Evolutionary conservation across 2,888 invertebrate species (phyloP), one percentile per base, ranked within the genome.

Genomic region (Diaperis boleti): DNA sequence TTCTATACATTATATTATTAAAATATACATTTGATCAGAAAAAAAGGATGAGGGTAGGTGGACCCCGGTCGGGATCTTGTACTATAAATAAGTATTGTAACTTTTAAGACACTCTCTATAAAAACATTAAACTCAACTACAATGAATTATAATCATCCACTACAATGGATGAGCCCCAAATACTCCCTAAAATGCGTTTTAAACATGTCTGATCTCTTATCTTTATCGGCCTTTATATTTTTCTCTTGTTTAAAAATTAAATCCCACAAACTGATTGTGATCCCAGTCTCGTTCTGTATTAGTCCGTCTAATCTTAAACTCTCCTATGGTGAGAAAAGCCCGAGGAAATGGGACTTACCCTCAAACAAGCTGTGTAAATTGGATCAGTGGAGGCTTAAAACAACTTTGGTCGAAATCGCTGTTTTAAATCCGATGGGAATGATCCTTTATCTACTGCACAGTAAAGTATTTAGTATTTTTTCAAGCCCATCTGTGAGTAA

Each of bases 371-470:
- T 49, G 49, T 49, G 49, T 35, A 52, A 52, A 52, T 52, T 52
- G 37, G 52, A 52, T 52, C 52, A 52, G 37, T 39, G 18, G 22
- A 52, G 37, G 52, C 37, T 52, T 52, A 52, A 52, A 52, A 49
- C 49, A 49, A 52, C 52, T 52, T 52, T 20, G 52, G 52, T 33
- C 17, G 49, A 49, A 49, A 33, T 49, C 49, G 49, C 49, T 18
- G 49, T 52, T 52, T 52, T 52, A 39, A 52, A 52, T 52, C 52
- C 37, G 52, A 37, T 22, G 52, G 52, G 52, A 52, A 49, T 49
- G 52, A 52, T 52, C 52, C 49, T 49, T 49, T 49, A 49, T 49
- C 49, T 20, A 49, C 33, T 31, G 47, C 17, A n/a, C n/a, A 29
- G 47, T 47, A 20, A 29, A 49, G 49, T 49, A 33, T 49, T 49